Conservation (phyloP, 2,113 vertebrate species). For the Rynchops niger region DNA sequence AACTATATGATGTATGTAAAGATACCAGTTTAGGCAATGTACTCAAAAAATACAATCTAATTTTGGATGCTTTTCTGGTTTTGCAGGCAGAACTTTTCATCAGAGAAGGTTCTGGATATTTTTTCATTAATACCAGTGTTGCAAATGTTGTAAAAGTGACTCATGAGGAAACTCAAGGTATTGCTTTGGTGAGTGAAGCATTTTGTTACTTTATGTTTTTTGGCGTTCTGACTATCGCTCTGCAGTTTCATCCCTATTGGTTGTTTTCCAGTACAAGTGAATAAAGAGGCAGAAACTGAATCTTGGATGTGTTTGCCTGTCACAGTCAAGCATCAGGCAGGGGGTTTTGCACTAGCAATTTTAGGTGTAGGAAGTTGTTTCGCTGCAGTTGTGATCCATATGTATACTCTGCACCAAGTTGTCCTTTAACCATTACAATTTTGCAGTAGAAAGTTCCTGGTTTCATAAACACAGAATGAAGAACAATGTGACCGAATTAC, state of each 20-base stretch:
- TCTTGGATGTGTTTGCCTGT: neutral
- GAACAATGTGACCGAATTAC: neutral
- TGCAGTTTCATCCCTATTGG: neutral
- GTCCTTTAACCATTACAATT: neutral
- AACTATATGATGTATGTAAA: neutral
- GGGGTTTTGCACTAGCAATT: neutral
- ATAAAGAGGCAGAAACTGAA: neutral
- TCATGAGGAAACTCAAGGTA: constrained; percentile 79
- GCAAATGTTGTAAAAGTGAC: constrained; percentile 75
- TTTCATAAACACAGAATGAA: neutral
- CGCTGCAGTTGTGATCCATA: neutral
- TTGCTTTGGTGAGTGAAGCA: constrained; percentile 80
- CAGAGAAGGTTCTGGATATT: constrained; percentile 91
- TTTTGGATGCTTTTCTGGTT: neutral
- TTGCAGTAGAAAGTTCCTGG: neutral
- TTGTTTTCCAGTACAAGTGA: neutral
- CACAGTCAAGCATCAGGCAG: neutral
- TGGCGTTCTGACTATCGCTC: accelerated
- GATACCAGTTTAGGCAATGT: neutral
- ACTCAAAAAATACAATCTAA: neutral
- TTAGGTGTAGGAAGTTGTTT: neutral
- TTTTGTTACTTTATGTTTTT: neutral
- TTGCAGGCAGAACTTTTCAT: constrained; percentile 83
- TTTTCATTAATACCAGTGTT: constrained; percentile 87
- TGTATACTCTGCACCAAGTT: neutral